Conservation (phyloP, 1,140 invertebrate species). For the Drosophila elegans region DNA sequence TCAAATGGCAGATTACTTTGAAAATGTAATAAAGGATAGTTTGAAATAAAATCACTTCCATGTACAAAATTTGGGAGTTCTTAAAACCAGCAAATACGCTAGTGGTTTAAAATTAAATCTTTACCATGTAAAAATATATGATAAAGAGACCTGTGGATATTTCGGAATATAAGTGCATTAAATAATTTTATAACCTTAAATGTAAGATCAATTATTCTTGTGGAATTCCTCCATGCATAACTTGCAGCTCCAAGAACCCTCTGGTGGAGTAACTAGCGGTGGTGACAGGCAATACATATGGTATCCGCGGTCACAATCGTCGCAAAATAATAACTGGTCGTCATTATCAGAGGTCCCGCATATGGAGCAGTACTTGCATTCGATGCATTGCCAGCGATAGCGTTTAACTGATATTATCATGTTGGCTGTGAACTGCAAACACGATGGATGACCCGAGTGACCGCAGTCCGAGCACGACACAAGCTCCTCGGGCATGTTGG, state of each 20-base stretch:
- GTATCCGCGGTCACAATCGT: slow-evolving; percentile 99
- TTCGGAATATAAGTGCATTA: neutral
- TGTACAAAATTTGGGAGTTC: no score
- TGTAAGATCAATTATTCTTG: slow-evolving; percentile 72
- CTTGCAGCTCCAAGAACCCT: slow-evolving; percentile 99
- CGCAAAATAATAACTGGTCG: slow-evolving; percentile 99
- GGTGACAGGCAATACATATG: slow-evolving; percentile 99
- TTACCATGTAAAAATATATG: neutral
- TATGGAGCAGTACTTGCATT: slow-evolving; percentile 99
- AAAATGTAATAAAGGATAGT: no score
- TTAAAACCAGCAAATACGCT: no score
- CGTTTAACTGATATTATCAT: slow-evolving; percentile 99
- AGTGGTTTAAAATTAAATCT: neutral
- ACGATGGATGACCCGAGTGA: slow-evolving; percentile 97
- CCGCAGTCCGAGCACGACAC: slow-evolving; percentile 99
- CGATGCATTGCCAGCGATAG: slow-evolving; percentile 99
- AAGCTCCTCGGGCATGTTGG: slow-evolving; percentile 96
- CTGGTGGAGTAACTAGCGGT: slow-evolving; percentile 96
- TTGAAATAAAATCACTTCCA: no score
- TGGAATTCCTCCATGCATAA: slow-evolving; percentile 98
- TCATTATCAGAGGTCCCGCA: slow-evolving; percentile 99
- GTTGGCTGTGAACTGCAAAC: slow-evolving; percentile 98
- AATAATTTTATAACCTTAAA: neutral
- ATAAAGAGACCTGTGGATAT: neutral
- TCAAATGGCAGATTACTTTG: no score